Percentiles rank a stretch among this genome's conserved stretches.
These are phyloP conservation scores for Phyllostomus hastatus DNA, from an alignment of 2,113 vertebrate species.

Conservation along the genomic window DNA sequence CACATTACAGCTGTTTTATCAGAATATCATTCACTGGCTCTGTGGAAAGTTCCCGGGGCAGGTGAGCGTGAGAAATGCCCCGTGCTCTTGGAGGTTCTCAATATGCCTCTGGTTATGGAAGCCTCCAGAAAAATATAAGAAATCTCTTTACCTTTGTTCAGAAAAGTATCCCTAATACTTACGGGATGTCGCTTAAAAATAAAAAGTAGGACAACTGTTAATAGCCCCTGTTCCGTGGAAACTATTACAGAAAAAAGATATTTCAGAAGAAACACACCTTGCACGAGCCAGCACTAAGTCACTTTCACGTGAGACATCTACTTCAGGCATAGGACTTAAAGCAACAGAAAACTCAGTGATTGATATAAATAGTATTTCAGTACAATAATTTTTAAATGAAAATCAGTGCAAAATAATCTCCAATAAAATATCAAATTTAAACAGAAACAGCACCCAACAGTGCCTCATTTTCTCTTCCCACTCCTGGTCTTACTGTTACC, in stretches of 20 bases:
- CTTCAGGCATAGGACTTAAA: background rate
- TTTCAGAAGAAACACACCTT: background rate
- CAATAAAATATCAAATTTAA: background rate
- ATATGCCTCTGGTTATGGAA: background rate
- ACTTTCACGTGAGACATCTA: background rate
- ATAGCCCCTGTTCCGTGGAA: background rate
- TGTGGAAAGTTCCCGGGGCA: background rate
- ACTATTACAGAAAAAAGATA: background rate
- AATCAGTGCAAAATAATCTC: background rate
- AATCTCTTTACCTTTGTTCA: background rate
- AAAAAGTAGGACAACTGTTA: background rate
- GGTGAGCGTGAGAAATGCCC: background rate
- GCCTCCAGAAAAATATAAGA: background rate
- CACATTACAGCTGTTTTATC: rapidly evolving
- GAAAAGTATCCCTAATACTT: background rate
- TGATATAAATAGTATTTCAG: background rate
- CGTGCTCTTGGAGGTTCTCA: background rate
- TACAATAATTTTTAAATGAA: background rate
- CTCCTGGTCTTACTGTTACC: background rate
- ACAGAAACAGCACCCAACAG: background rate
- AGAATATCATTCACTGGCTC: background rate
- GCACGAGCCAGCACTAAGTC: background rate
- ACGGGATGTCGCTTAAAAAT: background rate
- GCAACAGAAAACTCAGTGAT: background rate
- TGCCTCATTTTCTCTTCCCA: rapidly evolving